These are phyloP conservation scores for Drosophila serrata DNA, from an alignment of 1,140 invertebrate genomes.

Conservation along the genomic window DNA sequence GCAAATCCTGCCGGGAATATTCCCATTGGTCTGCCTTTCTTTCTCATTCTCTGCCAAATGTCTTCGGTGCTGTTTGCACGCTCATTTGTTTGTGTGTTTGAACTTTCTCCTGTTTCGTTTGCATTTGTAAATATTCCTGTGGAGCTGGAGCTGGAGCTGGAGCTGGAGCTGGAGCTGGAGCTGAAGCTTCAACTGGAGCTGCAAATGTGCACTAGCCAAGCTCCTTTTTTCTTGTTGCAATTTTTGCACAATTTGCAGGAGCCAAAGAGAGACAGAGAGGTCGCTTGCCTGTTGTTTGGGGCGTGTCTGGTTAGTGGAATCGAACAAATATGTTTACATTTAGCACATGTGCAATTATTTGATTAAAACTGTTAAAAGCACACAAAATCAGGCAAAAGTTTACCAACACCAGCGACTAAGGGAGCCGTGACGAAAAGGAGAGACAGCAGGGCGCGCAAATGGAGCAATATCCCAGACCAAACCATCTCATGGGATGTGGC, in stretches of 20 bases:
- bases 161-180: constrained; percentile 54
- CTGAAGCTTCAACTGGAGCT: constrained; percentile 54
- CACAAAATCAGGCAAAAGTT: constrained; percentile 85
- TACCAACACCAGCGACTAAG: constrained; percentile 70
- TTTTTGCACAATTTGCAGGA: constrained; percentile 75
- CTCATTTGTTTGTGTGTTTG: constrained; percentile 85
- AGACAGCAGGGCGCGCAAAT: constrained; percentile 65
- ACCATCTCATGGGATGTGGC: constrained; percentile 27
- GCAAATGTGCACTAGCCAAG: constrained; percentile 41
- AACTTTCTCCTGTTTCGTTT: constrained; percentile 85
- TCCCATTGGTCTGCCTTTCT: neutral
- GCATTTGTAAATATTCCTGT: constrained; percentile 84
- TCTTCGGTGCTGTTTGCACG: constrained; percentile 80
- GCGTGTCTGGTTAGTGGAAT: constrained; percentile 84
- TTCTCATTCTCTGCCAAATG: constrained; percentile 40
- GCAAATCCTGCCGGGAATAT: constrained; percentile 16
- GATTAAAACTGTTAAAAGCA: constrained; percentile 85
- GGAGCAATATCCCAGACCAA: constrained; percentile 55
- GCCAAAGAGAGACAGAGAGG: constrained; percentile 15
- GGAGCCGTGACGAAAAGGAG: constrained; percentile 2
- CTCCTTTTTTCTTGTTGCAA: constrained; percentile 37
- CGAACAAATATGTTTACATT: constrained; percentile 85
- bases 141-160: constrained; percentile 6
- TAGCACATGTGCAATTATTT: constrained; percentile 85
- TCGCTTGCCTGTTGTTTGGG: constrained; percentile 58